phyloP scores from a whole-genome alignment of 1,140 invertebrate species.

The Piezodorus guildinii region DNA sequence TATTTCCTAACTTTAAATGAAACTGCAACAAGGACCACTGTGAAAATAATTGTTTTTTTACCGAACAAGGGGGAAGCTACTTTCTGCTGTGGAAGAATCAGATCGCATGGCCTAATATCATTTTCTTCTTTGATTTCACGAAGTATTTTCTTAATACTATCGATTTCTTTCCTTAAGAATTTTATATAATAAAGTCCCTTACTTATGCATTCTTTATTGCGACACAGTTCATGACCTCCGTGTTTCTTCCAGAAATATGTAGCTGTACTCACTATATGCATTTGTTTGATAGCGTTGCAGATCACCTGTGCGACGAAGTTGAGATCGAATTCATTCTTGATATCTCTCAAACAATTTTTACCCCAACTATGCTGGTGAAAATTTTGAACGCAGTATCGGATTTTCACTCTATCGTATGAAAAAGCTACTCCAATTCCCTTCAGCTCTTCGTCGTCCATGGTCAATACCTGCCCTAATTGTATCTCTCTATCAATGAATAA shows the following conservation, averaged over 20 bases:
- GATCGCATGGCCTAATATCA: slow-evolving; percentile 19
- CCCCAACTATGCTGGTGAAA: slow-evolving; percentile 23
- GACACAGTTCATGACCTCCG: not conserved
- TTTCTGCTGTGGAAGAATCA: slow-evolving; percentile 14
- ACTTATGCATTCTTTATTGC: slow-evolving; percentile 14
- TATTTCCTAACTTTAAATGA: too few relatives aligned
- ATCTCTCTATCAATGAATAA: slow-evolving; percentile 34
- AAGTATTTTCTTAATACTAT: slow-evolving; percentile 8
- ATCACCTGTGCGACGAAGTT: slow-evolving; percentile 14
- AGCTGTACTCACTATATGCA: slow-evolving; percentile 18
- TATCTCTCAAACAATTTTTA: slow-evolving; percentile 14
- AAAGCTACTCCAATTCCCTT: slow-evolving; percentile 21
- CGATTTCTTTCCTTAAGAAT: slow-evolving; percentile 12
- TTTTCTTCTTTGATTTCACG: slow-evolving; percentile 15
- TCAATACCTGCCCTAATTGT: slow-evolving; percentile 35
- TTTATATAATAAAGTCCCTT: slow-evolving; percentile 12
- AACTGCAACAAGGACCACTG: too few relatives aligned
- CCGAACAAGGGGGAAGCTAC: too few relatives aligned
- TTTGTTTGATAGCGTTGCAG: slow-evolving; percentile 16
- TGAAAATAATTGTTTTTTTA: too few relatives aligned
- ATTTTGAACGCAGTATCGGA: slow-evolving; percentile 19
- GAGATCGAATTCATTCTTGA: slow-evolving; percentile 7
- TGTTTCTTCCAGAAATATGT: slow-evolving; percentile 14
- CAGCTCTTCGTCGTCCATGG: slow-evolving; percentile 27
- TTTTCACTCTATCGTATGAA: slow-evolving; percentile 19